phyloP scores from a whole-genome alignment of 1,140 invertebrate genomes.

The Hylaeus volcanicus region DNA sequence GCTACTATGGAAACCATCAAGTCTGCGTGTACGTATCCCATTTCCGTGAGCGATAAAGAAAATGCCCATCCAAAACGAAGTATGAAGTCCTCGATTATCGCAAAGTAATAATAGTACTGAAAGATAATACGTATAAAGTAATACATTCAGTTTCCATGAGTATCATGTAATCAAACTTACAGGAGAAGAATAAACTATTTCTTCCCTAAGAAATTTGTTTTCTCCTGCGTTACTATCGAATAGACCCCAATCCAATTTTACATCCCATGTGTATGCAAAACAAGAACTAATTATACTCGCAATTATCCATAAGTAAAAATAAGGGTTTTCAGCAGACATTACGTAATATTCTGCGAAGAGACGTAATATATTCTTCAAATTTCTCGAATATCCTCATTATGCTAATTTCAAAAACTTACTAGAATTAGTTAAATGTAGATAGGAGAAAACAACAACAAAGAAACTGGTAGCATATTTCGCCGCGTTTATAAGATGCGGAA shows the following conservation, averaged over 20 bases:
- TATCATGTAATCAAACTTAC: slow-evolving; percentile 60
- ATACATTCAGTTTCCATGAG: background rate
- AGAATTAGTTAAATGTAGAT: slow-evolving; percentile 82
- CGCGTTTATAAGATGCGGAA: slow-evolving; percentile 89
- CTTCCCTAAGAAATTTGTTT: slow-evolving; percentile 89
- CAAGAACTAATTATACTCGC: slow-evolving; percentile 88
- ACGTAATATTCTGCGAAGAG: slow-evolving; percentile 82
- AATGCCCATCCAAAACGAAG: slow-evolving; percentile 91
- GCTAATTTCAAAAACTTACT: slow-evolving; percentile 71
- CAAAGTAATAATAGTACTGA: slow-evolving; percentile 87
- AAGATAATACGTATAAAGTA: slow-evolving; percentile 40
- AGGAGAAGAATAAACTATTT: slow-evolving; percentile 88
- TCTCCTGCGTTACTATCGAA: slow-evolving; percentile 93
- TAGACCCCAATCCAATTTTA: slow-evolving; percentile 99
- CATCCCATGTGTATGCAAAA: slow-evolving; percentile 96
- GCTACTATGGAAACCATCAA: slow-evolving; percentile 89
- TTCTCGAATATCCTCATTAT: background rate
- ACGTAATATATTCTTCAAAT: background rate
- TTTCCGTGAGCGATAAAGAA: slow-evolving; percentile 89
- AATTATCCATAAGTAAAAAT: slow-evolving; percentile 90
- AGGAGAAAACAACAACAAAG: slow-evolving; percentile 86
- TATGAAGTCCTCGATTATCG: slow-evolving; percentile 90
- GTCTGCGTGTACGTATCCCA: slow-evolving; percentile 86
- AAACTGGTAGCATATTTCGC: slow-evolving; percentile 92
- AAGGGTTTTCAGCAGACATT: slow-evolving; percentile 87